Evolutionary conservation across 2,797 vertebrate genomes (phyloP), one percentile per base, ranked within the genome.

Genomic region (Crocidura indochinensis): DNA sequence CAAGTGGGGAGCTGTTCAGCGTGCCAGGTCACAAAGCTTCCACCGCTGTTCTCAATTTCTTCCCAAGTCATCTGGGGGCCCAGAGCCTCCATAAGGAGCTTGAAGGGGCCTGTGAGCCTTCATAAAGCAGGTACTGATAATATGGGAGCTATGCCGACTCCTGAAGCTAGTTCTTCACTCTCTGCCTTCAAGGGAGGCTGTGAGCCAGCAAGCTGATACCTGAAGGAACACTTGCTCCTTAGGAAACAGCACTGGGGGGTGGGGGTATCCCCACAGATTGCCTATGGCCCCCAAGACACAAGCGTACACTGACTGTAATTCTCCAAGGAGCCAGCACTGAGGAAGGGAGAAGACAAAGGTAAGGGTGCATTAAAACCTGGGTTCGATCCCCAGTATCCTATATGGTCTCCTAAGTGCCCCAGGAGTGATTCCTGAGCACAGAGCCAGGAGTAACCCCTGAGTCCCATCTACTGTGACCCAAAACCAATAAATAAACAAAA

Each of bases 1-100:
- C 51, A 17, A 53, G 10, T 96, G 96, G 44, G 49, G 84, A 83
- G 87, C 38, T 38, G 51, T 94, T 17, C 95, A 84, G 95, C 26
- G 20, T 1, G 26, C 46, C 0, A 17, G 24, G 44, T 84, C 65
- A 88, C 68, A 60, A 72, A 51, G 67, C 17, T 83, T 69, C n/a
- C 38, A 38, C 38, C 5, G 2, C 38, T 38, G 38, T 38, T 38
- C 38, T 56, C 49, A 0, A 27, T 71, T 76, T 76, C 15, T 71
- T 56, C 44, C 51, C 47, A 24, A 62, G 51, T 53, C 20, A 79
- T 26, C 26, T 56, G 60, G 80, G 38, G 53, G 47, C 51, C 68
- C 47, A 44, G 75, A 79, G 11, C 67, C 38, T 47, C 31, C 56
- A 64, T 5, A 11, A 46, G 44, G 60, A 56, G 29, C 72, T 92